A percentile compares a stretch with the other conserved stretches of the same genome.
Evolutionary conservation across 2,888 invertebrate genomes (phyloP).

Genomic region (Brenthis ino): DNA sequence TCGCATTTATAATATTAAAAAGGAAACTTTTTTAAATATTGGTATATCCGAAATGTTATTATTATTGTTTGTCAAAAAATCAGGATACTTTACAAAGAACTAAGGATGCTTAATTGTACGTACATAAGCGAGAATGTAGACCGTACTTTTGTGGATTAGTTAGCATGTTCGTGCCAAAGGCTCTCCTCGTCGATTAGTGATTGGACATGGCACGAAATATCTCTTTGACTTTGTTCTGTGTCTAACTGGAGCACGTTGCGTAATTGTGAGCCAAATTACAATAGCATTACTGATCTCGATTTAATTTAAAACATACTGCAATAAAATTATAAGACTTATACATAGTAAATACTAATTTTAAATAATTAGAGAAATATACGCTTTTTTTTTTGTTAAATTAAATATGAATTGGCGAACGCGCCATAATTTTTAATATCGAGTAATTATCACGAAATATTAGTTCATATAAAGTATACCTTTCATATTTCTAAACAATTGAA

Average conservation of each 20-base stretch:
- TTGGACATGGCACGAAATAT: slow-evolving; percentile 45
- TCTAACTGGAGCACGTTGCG: slow-evolving; percentile 24
- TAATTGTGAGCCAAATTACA: slow-evolving; percentile 2
- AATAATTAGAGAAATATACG: too few relatives aligned
- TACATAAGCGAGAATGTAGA: neutral
- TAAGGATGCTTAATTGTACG: neutral
- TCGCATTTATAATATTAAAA: too few relatives aligned
- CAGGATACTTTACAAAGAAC: too few relatives aligned
- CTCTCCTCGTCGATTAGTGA: slow-evolving; percentile 53
- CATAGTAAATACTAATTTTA: too few relatives aligned
- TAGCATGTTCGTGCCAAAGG: slow-evolving; percentile 34
- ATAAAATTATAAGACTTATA: too few relatives aligned
- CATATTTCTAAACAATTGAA: slow-evolving; percentile 25
- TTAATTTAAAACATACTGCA: too few relatives aligned
- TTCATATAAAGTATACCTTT: slow-evolving; percentile 3
- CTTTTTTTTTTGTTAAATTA: too few relatives aligned
- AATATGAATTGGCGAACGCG: too few relatives aligned
- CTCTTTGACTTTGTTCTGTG: slow-evolving; percentile 34
- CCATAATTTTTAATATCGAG: neutral
- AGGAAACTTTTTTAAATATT: too few relatives aligned
- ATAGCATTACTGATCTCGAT: neutral
- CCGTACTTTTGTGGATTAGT: neutral
- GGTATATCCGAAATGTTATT: too few relatives aligned
- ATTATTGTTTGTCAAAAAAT: neutral
- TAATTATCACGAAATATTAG: neutral